Evolutionary conservation across 2,888 invertebrate species (phyloP).

Genomic region (Athalia rosae): DNA sequence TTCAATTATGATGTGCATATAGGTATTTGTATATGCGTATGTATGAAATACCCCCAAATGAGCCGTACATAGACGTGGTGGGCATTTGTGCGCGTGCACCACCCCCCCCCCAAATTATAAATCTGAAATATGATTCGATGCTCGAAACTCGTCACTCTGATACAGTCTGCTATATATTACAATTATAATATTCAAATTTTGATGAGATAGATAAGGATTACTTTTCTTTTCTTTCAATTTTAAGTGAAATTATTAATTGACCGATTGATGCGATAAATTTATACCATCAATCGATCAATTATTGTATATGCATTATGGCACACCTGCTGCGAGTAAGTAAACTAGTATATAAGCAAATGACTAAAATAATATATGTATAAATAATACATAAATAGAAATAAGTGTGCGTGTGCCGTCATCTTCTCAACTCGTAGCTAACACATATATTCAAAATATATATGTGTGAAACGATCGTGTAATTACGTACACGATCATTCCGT

Average conservation of each 20-base stretch:
- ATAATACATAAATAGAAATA: background rate
- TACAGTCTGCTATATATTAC: background rate
- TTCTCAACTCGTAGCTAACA: background rate
- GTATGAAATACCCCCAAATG: background rate
- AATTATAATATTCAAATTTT: background rate
- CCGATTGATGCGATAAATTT: too few relatives aligned
- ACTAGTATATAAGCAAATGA: background rate
- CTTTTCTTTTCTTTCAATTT: background rate
- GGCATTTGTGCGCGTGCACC: slow-evolving; percentile 33
- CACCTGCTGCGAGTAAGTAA: slow-evolving; percentile 2
- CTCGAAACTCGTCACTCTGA: slow-evolving; percentile 32
- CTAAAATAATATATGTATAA: background rate
- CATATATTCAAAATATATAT: background rate
- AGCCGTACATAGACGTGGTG: slow-evolving; percentile 25
- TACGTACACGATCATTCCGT: slow-evolving; percentile 21
- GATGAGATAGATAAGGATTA: background rate
- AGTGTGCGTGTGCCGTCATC: background rate
- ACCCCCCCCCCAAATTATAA: background rate
- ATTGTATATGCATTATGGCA: background rate
- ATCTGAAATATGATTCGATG: slow-evolving; percentile 6
- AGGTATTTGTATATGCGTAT: background rate
- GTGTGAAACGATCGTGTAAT: slow-evolving; percentile 28
- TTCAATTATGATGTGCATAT: background rate
- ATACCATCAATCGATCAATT: too few relatives aligned
- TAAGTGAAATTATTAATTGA: too few relatives aligned